Evolutionary conservation across 1,140 invertebrate genomes (phyloP), one percentile per base, ranked within the genome.

Genomic region (Sinella curviseta): DNA sequence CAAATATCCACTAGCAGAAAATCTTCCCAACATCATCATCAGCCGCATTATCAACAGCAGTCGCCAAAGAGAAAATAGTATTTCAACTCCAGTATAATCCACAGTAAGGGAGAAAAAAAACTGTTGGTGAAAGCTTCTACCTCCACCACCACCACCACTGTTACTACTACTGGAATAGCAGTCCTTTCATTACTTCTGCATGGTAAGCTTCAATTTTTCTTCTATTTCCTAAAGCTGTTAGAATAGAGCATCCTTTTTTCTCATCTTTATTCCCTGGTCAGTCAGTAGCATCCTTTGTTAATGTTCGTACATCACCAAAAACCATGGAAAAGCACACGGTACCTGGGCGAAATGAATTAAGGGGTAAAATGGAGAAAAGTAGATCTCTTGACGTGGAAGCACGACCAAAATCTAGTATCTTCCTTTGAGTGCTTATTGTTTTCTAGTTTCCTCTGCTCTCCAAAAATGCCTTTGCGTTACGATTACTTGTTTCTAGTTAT

Each of bases 361-460:
- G n/a, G n/a, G n/a, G n/a, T n/a, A n/a, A n/a, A n/a, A n/a, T n/a
- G n/a, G 24, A 30, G 65, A 30, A 33, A 70, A 70, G 30, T 70
- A 70, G 65, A 70, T 31, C 65, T 70, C 65, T 70, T 33, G 65
- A 70, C 12, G 24, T 12, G 31, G 31, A 70, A 33, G 12, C 65
- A 70, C 65, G 65, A 33, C 65, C 65, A 70, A n/a, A 70, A 31
- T 70, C 65, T 70, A 70, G 3, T 30, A 70, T 70, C 31, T 70
- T 30, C 26, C 8, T 30, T 70, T 33, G 30, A 70, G 26, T 33
- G 31, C 28, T 70, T 33, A 70, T 70, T 70, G 30, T 70, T 70
- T 31, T 70, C 30, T 70, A 8, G 3, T 70, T 70, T 30, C 20
- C 30, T 30, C 57, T 70, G 14, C 30, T 1, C 65, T 31, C 65